phyloP scores from a whole-genome alignment of 1,140 invertebrate genomes.

The Whitmania pigra region DNA sequence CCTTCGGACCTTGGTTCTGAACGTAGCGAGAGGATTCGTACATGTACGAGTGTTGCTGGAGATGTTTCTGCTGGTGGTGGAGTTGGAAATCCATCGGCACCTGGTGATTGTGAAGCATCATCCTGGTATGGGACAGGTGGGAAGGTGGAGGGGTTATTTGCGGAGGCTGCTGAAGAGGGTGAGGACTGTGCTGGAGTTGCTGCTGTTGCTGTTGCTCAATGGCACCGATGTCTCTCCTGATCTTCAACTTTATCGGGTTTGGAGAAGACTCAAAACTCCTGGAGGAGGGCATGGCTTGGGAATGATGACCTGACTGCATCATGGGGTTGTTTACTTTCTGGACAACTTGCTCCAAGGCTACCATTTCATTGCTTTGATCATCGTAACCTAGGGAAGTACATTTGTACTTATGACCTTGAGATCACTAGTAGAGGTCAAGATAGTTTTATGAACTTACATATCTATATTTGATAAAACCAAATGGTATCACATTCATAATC shows the following conservation, averaged over 20 bases:
- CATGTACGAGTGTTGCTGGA: constrained; percentile 2
- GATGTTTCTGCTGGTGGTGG: constrained; percentile 7
- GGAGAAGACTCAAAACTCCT: background rate
- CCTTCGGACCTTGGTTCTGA: background rate
- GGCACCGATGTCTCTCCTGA: constrained; percentile 5
- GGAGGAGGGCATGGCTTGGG: background rate
- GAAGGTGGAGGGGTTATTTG: background rate
- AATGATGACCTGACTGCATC: background rate
- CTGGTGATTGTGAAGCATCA: background rate
- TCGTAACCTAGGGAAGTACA: no score
- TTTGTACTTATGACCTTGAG: no score
- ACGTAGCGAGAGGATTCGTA: background rate
- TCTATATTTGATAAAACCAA: no score
- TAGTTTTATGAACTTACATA: no score
- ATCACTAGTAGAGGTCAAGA: no score
- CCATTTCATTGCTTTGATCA: background rate
- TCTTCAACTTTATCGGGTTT: constrained; percentile 17
- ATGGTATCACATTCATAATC: no score
- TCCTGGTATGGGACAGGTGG: background rate
- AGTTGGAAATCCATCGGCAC: constrained; percentile 1
- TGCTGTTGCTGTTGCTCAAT: background rate
- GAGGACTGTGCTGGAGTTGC: background rate
- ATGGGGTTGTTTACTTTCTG: background rate
- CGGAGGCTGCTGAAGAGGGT: background rate
- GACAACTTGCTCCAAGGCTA: background rate